A percentile compares a stretch with the other conserved stretches of the same genome.
phyloP scores from a whole-genome alignment of 2,113 vertebrate genomes.

The Heterotilapia buettikoferi region DNA sequence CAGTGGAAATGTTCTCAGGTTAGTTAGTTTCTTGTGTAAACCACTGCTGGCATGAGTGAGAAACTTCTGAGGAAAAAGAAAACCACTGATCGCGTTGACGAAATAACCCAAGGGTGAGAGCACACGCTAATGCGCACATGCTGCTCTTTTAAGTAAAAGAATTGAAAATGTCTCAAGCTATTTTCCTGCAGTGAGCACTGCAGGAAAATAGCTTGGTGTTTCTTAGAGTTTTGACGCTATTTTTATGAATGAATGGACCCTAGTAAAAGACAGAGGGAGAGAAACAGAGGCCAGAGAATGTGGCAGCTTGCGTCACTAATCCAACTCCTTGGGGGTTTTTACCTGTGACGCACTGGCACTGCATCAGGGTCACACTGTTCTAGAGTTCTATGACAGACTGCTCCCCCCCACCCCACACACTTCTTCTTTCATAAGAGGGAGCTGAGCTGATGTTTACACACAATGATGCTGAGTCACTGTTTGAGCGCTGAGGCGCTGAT shows the following conservation, averaged over 20 bases:
- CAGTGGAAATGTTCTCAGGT: background rate
- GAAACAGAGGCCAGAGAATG: background rate
- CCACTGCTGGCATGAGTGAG: background rate
- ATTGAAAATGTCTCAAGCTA: background rate
- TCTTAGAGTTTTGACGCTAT: background rate
- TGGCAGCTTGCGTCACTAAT: background rate
- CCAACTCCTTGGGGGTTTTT: background rate
- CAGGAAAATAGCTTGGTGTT: no score
- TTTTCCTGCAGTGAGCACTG: background rate
- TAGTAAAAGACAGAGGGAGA: background rate
- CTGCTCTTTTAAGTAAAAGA: background rate
- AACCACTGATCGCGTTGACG: background rate
- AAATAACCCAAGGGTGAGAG: background rate
- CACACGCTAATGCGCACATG: background rate
- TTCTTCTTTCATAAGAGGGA: background rate
- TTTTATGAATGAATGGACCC: background rate
- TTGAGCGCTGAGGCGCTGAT: background rate
- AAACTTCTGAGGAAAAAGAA: background rate
- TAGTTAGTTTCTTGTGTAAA: background rate
- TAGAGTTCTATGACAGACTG: background rate
- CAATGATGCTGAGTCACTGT: conserved; percentile 32
- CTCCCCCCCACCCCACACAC: background rate
- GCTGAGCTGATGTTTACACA: background rate
- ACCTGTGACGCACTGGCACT: background rate
- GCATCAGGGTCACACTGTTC: conserved; percentile 39